Percentiles rank a stretch among this genome's conserved stretches.
Evolutionary conservation across 2,797 vertebrate species (phyloP).

Genomic region (Sebastes itinus): DNA sequence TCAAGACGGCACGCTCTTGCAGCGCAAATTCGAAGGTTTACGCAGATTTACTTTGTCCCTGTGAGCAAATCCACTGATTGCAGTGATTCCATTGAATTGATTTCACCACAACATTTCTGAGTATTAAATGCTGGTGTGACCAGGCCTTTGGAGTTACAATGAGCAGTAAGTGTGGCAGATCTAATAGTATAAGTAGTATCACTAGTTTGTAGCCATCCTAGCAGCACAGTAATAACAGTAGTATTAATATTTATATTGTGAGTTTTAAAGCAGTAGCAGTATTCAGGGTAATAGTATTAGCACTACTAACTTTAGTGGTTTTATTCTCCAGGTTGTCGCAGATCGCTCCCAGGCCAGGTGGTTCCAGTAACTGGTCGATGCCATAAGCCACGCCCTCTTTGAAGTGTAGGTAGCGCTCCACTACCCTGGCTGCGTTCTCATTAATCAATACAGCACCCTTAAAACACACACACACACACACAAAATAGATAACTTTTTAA

Average conservation of each 20-base stretch:
- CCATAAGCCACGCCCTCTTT: slow-evolving; percentile 88
- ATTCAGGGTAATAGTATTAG: not conserved
- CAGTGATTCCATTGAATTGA: not conserved
- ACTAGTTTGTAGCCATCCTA: not conserved
- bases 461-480: slow-evolving; percentile 14
- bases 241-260: not conserved
- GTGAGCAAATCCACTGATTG: not conserved
- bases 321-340: slow-evolving; percentile 69
- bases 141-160: not conserved
- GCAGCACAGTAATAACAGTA: not conserved
- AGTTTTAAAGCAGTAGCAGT: not conserved
- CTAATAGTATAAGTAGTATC: not conserved
- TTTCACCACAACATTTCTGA: not conserved
- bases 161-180: not conserved
- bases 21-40: not conserved
- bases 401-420: slow-evolving; percentile 87
- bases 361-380: slow-evolving; percentile 91
- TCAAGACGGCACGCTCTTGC: not conserved
- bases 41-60: not conserved
- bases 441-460: slow-evolving; percentile 89
- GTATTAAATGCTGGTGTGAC: not conserved
- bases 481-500: not conserved
- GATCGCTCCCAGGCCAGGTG: slow-evolving; percentile 89
- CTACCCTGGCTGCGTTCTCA: slow-evolving; percentile 79
- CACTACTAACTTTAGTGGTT: slow-evolving; percentile 61